Percentiles rank a stretch among this genome's conserved stretches.
Evolutionary conservation across 2,113 vertebrate species (phyloP).

Genomic region (Thalassoma bifasciatum): DNA sequence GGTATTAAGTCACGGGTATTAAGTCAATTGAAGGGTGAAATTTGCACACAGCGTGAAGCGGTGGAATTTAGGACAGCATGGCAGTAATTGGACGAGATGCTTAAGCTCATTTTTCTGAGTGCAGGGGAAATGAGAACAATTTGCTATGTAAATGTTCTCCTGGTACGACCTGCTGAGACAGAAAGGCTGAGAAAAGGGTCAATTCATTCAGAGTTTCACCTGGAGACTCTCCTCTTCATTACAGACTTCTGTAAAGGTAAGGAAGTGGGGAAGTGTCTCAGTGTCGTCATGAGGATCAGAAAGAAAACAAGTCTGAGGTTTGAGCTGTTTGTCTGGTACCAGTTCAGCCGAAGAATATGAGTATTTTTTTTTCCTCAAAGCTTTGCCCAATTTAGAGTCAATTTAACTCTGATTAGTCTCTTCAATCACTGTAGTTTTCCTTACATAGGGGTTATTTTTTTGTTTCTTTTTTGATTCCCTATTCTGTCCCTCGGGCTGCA

Average conservation of each 20-base stretch:
- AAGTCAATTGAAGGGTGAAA: constrained; percentile 66
- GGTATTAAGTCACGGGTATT: constrained; percentile 60
- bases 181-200: constrained; percentile 4
- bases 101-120: constrained; percentile 37
- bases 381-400: no score
- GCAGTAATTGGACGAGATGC: constrained; percentile 53
- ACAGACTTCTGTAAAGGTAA: neutral
- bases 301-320: no score
- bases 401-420: no score
- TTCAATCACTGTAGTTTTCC: no score
- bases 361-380: no score
- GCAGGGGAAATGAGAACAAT: constrained; percentile 29
- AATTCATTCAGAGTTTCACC: constrained; percentile 1
- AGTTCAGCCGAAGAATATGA: no score
- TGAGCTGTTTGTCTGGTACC: no score
- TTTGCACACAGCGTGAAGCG: constrained; percentile 48
- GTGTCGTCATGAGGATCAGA: neutral
- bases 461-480: no score
- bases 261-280: neutral
- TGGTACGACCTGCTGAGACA: constrained; percentile 4
- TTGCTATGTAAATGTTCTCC: constrained; percentile 33
- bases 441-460: no score
- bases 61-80: constrained; percentile 43
- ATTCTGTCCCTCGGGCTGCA: no score
- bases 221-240: neutral